Percentiles rank a stretch among this genome's conserved stretches.
These are phyloP conservation scores for Odontothrips loti DNA, from an alignment of 2,888 invertebrate genomes.

Conservation along the genomic window DNA sequence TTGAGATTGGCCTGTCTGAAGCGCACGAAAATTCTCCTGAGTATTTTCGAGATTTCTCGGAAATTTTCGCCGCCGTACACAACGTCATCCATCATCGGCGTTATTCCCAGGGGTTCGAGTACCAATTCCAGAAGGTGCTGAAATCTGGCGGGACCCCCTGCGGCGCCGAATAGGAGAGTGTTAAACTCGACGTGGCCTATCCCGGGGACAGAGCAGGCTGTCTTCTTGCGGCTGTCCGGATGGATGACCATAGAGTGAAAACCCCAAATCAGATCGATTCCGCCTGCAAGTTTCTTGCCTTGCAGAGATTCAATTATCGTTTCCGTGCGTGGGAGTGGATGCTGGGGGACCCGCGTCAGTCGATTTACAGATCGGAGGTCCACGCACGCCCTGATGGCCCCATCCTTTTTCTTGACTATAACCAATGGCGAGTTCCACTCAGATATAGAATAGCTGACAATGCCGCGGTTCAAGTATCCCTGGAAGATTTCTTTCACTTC, in stretches of 20 bases:
- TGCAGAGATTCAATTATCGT: neutral
- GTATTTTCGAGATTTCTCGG: neutral
- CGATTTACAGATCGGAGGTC: neutral
- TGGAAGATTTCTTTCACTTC: neutral
- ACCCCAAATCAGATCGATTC: neutral
- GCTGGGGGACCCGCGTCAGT: neutral
- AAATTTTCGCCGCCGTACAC: neutral
- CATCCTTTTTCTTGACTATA: neutral
- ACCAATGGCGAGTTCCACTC: neutral
- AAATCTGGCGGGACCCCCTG: neutral
- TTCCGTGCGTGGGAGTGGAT: neutral
- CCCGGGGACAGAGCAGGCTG: neutral
- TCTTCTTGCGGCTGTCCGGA: neutral
- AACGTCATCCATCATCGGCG: neutral
- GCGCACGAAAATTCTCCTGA: neutral
- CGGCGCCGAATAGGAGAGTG: neutral
- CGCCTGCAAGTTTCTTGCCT: neutral
- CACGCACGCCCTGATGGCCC: neutral
- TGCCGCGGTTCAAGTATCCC: neutral
- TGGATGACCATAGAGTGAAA: neutral
- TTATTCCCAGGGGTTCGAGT: neutral
- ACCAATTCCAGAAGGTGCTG: neutral
- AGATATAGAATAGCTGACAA: neutral
- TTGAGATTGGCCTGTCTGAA: neutral
- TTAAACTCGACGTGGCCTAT: slow-evolving; percentile 10